Base-by-base conservation (phyloP, 1,140 invertebrate genomes). In the Drosophila sulfurigaster region DNA sequence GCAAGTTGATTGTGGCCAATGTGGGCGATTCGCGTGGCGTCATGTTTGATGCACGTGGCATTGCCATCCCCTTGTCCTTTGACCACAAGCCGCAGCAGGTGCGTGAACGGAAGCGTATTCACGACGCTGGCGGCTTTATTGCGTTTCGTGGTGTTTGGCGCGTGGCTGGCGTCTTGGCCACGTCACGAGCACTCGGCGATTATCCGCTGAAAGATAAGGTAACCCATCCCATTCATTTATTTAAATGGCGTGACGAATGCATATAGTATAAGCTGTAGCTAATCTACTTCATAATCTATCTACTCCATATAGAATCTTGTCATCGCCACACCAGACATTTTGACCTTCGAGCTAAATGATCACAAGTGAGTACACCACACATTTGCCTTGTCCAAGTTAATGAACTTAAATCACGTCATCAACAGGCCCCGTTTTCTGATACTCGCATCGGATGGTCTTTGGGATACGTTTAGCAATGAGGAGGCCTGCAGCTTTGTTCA, bases 41-140 rank as follows among this genome's bases (percentile, higher is more conserved):
- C 0, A 97, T 99, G 95, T 98, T 97, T 93, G 97, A 99, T 93
- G 95, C 94, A 45, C 95, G 96, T 91, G 98, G 98, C 11, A 96
- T 96, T 92, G 96, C 96, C 4, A 97, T 99, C 75, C 98, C 98
- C 52, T 94, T 99, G 6, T 99, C 98, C 10, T 98, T 98, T 93
- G 98, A 99, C 93, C 98, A 99, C 88, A 99, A 99, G 94, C 98
- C 98, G 28, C 97, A 98, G 92, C 96, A 98, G 94, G 97, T 98
- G 93, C 93, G 97, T 82, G 98, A 98, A 93, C 95, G 95, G 20
- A 97, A 96, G 88, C 94, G 98, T 60, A 98, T 99, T 81, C 96
- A 97, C 90, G 97, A 98, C 93, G 98, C 98, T 20, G 98, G 98
- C 66, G 98, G 98, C 16, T 97, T 98, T 89, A 97, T 99, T 38